A percentile compares a stretch with the other conserved stretches of the same genome.
Conservation (phyloP, 1,140 invertebrate genomes). For the Solenopsis fugax region DNA sequence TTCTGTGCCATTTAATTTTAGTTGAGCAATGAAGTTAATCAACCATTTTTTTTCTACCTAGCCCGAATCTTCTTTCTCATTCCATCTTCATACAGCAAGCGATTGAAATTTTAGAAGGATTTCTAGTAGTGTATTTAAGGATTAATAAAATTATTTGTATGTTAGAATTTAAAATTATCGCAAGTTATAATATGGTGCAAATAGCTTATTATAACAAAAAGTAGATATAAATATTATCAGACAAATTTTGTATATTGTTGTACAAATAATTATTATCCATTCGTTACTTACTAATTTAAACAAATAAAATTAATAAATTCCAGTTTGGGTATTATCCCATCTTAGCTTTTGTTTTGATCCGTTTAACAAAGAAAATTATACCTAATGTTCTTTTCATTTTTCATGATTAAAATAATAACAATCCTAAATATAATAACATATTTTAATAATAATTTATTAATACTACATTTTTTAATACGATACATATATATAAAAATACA, state of each 20-base stretch:
- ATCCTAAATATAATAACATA: background rate
- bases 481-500: slow-evolving; percentile 8
- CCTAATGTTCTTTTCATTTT: slow-evolving; percentile 19
- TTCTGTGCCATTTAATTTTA: no score
- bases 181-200: background rate
- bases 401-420: slow-evolving; percentile 13
- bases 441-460: background rate
- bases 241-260: background rate
- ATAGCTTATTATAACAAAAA: background rate
- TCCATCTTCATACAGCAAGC: no score
- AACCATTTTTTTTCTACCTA: no score
- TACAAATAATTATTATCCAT: slow-evolving; percentile 6
- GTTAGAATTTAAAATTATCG: slow-evolving; percentile 3
- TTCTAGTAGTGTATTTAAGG: no score
- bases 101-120: no score
- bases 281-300: background rate
- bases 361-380: slow-evolving; percentile 25
- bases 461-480: background rate
- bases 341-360: background rate
- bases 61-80: no score
- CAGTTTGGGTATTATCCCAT: background rate
- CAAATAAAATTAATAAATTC: slow-evolving; percentile 8
- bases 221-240: background rate
- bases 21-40: no score
- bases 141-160: background rate